These are phyloP conservation scores for Polia nebulosa DNA, from an alignment of 2,888 invertebrate species.

Conservation along the genomic window DNA sequence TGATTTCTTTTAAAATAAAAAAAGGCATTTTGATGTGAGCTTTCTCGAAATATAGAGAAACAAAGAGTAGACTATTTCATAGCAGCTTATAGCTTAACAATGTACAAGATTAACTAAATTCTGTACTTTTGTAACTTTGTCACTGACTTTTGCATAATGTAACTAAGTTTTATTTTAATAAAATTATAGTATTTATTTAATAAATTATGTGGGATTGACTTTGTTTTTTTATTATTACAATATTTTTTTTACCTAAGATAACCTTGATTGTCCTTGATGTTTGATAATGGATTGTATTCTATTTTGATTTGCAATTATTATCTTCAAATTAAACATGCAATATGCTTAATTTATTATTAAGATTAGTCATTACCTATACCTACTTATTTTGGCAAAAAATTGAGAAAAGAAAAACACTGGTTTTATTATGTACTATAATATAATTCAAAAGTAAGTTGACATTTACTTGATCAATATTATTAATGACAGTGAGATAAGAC, in stretches of 20 bases:
- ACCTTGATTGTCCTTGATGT: background rate
- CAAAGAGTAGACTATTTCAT: background rate
- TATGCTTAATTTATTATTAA: background rate
- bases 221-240: background rate
- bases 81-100: background rate
- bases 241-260: background rate
- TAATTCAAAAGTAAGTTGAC: conserved; percentile 50
- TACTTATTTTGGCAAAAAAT: background rate
- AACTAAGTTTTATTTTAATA: conserved; percentile 33
- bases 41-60: background rate
- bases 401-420: conserved; percentile 19
- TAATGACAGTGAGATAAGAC: conserved; percentile 34
- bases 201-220: conserved; percentile 33
- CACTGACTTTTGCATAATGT: conserved; percentile 36
- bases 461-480: conserved; percentile 49
- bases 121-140: conserved; percentile 49
- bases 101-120: background rate
- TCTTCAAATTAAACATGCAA: background rate
- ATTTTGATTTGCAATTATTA: background rate
- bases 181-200: conserved; percentile 56
- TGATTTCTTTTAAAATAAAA: background rate
- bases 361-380: background rate
- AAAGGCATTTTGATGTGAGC: background rate
- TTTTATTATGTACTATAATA: conserved; percentile 42
- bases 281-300: background rate